phyloP scores from a whole-genome alignment of 2,113 vertebrate species.

The Cardinalis cardinalis region DNA sequence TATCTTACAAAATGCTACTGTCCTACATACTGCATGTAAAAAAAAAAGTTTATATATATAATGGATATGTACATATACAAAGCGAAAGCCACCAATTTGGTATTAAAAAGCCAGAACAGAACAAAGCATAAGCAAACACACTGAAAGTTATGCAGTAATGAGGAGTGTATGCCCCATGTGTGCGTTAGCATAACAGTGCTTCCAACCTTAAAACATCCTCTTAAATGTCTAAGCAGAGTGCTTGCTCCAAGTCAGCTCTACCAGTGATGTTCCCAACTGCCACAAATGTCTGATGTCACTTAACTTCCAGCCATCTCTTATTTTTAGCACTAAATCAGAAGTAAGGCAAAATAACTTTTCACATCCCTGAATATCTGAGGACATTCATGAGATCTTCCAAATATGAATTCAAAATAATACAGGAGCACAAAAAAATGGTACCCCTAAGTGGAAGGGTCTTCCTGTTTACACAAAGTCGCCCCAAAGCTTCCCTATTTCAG shows the following conservation, averaged over 20 bases:
- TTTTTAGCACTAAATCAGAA: conserved; percentile 3
- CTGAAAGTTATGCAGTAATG: neutral
- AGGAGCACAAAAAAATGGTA: neutral
- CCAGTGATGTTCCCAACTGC: neutral
- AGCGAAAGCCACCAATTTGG: conserved; percentile 2
- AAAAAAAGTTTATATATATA: neutral
- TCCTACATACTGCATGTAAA: conserved; percentile 48
- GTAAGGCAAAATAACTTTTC: conserved; percentile 39
- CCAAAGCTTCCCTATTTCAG: neutral
- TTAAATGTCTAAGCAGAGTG: neutral
- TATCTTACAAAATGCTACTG: conserved; percentile 60
- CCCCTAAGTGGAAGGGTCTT: neutral
- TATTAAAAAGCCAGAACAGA: neutral
- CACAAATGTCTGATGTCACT: neutral
- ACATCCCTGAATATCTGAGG: neutral
- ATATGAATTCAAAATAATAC: neutral
- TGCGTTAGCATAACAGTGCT: conserved; percentile 3
- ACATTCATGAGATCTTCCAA: neutral
- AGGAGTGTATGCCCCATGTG: neutral
- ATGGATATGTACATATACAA: neutral
- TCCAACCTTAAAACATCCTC: neutral
- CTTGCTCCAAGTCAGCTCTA: neutral
- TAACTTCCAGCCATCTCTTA: neutral
- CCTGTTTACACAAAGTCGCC: neutral
- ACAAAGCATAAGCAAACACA: conserved; percentile 1